Conservation (phyloP, 2,797 vertebrate species). For the Manis crassicaudata region DNA sequence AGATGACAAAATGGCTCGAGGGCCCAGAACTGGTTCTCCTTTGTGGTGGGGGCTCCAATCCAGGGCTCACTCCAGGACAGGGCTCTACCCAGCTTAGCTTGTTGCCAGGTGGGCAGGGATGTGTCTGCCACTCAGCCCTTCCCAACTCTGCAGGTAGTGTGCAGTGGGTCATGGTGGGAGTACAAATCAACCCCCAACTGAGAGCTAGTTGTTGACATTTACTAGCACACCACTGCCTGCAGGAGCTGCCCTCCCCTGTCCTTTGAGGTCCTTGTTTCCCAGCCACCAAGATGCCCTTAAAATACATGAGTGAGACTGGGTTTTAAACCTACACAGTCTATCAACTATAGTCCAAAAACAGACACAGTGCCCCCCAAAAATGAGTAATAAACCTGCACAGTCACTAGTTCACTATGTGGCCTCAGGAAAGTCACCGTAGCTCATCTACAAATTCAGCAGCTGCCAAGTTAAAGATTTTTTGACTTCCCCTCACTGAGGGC, state of each 20-base stretch:
- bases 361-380: too few relatives aligned
- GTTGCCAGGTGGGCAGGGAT: neutral
- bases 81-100: neutral
- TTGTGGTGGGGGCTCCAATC: neutral
- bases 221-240: neutral
- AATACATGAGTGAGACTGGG: neutral
- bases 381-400: neutral
- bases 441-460: neutral
- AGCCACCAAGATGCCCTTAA: neutral
- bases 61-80: neutral
- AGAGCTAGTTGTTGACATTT: neutral
- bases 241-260: neutral
- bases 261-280: neutral
- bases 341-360: too few relatives aligned
- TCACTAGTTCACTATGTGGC: neutral
- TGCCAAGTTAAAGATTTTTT: neutral
- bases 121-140: neutral
- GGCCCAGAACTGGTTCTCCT: neutral
- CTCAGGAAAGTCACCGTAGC: neutral
- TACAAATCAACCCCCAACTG: neutral
- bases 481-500: neutral
- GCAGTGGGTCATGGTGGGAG: neutral
- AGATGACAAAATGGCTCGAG: neutral
- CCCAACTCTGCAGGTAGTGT: neutral
- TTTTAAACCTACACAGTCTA: neutral